Evolutionary conservation across 2,113 vertebrate genomes (phyloP), one percentile per base, ranked within the genome.

Genomic region (Campylomormyrus numenius): DNA sequence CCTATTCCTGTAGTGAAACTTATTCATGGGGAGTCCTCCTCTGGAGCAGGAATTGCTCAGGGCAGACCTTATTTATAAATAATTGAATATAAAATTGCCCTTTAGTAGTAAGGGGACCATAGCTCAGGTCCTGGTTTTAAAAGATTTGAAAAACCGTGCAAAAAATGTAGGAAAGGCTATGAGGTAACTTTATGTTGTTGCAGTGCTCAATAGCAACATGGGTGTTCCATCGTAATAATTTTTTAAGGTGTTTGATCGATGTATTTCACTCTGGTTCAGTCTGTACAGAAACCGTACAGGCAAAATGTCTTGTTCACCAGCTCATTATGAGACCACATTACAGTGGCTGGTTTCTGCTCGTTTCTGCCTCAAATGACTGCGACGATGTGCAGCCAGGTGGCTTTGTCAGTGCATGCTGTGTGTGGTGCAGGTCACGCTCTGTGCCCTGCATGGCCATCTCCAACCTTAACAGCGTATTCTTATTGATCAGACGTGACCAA

Each of bases 301-400:
- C 35, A 80, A 42, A 80, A 39, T 42, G 74, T 77, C 70, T 77
- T 77, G 35, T 80, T 80, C 74, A 39, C 74, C 35, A 80, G 74
- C 74, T 80, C 74, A 80, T 80, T 42, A 80, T 15, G 35, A 80
- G 31, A 80, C 74, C 74, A 80, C 74, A 80, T 80, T 80, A 80
- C 74, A 80, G 74, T 80, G 35, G 31, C 35, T 80, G 74, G 74
- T 80, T 80, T 80, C 35, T 39, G 31, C 74, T 42, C 35, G 5
- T 5, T 80, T 35, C 74, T 42, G 74, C 35, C 74, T 80, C 74
- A 80, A 80, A 80, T 80, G 74, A 80, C 31, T 80, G 35, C 7
- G 17, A 39, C 74, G 13, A 42, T 17, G 13, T 80, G 74, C 35
- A 80, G 35, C 31, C 1, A 27, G 62, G n/a, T 11, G 62, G n/a